Percentiles rank a stretch among this genome's conserved stretches.
Conservation (phyloP, 2,113 vertebrate species). For the Anguilla rostrata region DNA sequence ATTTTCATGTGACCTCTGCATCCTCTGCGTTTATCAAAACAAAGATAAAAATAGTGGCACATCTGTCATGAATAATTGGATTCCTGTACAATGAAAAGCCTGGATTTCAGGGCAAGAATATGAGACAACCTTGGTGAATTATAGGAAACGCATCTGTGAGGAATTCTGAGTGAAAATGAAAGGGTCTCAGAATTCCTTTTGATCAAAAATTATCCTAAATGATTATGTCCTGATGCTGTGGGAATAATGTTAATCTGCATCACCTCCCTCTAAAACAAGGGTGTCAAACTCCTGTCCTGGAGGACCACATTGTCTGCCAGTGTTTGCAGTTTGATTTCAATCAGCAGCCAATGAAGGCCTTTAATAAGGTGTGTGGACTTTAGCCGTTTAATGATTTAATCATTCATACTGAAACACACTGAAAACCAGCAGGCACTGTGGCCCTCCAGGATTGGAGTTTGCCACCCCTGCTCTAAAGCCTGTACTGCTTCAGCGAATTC, state of each 20-base stretch:
- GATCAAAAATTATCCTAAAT: slow-evolving; percentile 8
- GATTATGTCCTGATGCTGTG: background rate
- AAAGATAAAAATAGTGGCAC: background rate
- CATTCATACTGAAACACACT: no score
- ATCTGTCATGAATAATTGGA: background rate
- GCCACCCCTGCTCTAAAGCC: background rate
- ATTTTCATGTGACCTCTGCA: background rate
- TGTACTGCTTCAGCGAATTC: background rate
- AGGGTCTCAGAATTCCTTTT: background rate
- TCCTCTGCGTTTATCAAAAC: background rate
- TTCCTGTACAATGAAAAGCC: background rate
- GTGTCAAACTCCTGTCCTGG: no score
- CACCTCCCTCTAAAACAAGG: background rate
- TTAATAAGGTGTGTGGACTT: no score
- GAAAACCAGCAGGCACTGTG: no score
- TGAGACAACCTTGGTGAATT: background rate
- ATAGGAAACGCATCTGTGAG: background rate
- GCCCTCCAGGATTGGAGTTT: no score
- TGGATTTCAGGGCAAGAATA: background rate
- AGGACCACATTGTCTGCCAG: no score
- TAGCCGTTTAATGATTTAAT: no score
- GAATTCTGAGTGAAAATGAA: background rate
- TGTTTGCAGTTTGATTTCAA: no score
- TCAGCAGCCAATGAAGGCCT: no score
- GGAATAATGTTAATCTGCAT: background rate